phyloP scores from a whole-genome alignment of 2,888 invertebrate genomes.

The Scelioninae gen. 1 region DNA sequence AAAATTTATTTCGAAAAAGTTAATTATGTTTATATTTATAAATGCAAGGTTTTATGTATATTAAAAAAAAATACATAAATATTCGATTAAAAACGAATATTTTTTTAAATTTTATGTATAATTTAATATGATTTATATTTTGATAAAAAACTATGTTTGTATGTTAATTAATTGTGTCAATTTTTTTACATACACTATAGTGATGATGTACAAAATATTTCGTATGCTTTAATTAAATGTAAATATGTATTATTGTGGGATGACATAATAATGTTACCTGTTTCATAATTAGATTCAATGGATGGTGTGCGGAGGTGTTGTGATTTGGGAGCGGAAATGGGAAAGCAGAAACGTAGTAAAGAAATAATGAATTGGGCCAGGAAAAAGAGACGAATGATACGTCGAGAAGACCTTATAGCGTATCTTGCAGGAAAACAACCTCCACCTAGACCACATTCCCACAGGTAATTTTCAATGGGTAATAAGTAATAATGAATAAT shows the following conservation, averaged over 20 bases:
- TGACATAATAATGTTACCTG: slow-evolving; percentile 4
- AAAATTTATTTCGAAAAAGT: too few species aligned
- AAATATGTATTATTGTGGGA: background rate
- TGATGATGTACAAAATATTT: too few species aligned
- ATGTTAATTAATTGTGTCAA: too few species aligned
- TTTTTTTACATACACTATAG: too few species aligned
- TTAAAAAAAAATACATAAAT: too few species aligned
- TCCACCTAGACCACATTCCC: slow-evolving; percentile 86
- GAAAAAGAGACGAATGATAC: slow-evolving; percentile 89
- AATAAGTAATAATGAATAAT: background rate
- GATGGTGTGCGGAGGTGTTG: slow-evolving; percentile 89
- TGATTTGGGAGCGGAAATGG: slow-evolving; percentile 89
- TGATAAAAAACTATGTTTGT: too few species aligned
- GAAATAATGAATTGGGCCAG: slow-evolving; percentile 91
- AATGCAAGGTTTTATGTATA: too few species aligned
- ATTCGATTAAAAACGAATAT: too few species aligned
- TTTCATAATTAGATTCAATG: slow-evolving; percentile 87
- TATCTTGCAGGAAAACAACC: slow-evolving; percentile 90
- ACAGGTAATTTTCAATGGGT: slow-evolving; percentile 81
- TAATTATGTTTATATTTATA: too few species aligned
- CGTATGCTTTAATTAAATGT: too few species aligned
- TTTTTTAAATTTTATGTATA: too few species aligned
- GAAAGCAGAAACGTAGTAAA: slow-evolving; percentile 89
- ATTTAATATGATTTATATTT: background rate
- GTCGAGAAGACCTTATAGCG: slow-evolving; percentile 90